Evolutionary conservation across 2,888 invertebrate genomes (phyloP), one percentile per base, ranked within the genome.

Genomic region (Zaprionus bogoriensis): DNA sequence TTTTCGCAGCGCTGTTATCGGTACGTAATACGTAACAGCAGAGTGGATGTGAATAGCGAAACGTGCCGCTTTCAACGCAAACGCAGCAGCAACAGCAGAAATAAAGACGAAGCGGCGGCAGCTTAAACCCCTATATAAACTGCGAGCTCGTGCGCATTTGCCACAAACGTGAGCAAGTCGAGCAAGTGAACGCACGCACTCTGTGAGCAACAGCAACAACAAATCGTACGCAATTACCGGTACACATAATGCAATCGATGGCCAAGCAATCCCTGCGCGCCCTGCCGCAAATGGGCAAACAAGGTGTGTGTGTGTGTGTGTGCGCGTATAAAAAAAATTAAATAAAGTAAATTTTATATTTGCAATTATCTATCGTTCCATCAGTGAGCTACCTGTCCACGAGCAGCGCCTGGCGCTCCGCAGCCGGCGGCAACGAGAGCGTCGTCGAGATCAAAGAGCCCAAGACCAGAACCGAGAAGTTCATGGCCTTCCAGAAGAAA

Each of bases 401-500:
- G 14, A 86, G 80, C 54, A 69, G 81, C 20, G 67, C 55, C 19
- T 70, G 55, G 48, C 58, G 61, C 7, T 51, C 67, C 14, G 14
- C 76, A n/a, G 41, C 38, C 2, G 59, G 68, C 7, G 55, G 60
- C 36, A 73, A 66, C 9, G 77, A 71, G 1, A 59, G 51, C 45
- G 85, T 80, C 6, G 85, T 79, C 3, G 85, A 83, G 36, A 79
- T 88, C 17, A 74, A 77, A 22, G 74, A 74, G 19, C 65, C 79
- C 0, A 85, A 87, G 47, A 87, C 90, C 1, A 86, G 92, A 17
- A 93, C 93, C 66, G 91, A 92, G 22, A 91, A 93, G 67, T 89
- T 96, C 86, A 90, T 93, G 65, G 95, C 95, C 86, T 95, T 96
- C 87, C 92, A 93, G 76, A 94, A 95, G 88, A 96, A 96, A 89